These are phyloP conservation scores for Stichodactyla mertensii DNA, from an alignment of 64 coral and sea anemone genomes.

Conservation along the genomic window DNA sequence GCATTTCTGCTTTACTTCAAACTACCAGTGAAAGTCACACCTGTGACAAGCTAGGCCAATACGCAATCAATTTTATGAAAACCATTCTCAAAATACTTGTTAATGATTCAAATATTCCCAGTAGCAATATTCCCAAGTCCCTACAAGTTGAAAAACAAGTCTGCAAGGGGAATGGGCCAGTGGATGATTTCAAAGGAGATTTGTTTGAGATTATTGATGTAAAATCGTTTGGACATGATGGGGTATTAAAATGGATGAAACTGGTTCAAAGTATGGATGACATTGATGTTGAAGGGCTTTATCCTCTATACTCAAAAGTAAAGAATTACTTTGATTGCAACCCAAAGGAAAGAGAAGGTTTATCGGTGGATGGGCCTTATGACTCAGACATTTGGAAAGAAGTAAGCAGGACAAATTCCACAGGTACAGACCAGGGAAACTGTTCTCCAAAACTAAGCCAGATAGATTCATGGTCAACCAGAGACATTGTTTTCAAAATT, in stretches of 20 bases:
- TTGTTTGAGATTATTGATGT: background rate
- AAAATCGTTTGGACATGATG: slow-evolving; percentile 41
- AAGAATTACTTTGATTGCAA: slow-evolving; percentile 38
- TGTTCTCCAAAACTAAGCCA: background rate
- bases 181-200: background rate
- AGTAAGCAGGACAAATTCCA: background rate
- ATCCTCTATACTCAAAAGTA: slow-evolving; percentile 40
- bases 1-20: background rate
- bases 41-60: background rate
- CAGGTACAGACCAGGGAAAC: too few species aligned
- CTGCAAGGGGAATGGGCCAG: slow-evolving; percentile 38
- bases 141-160: background rate
- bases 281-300: slow-evolving; percentile 61
- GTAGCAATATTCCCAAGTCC: background rate
- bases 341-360: slow-evolving; percentile 29
- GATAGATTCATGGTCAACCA: slow-evolving; percentile 11
- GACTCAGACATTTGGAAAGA: slow-evolving; percentile 33
- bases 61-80: slow-evolving; percentile 23
- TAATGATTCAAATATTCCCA: slow-evolving; percentile 47
- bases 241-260: slow-evolving; percentile 55
- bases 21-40: background rate
- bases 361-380: slow-evolving; percentile 61
- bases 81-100: slow-evolving; percentile 68
- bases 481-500: slow-evolving; percentile 41
- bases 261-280: slow-evolving; percentile 65